These are phyloP conservation scores for Radopholus similis DNA, from an alignment of 1,140 invertebrate species.

Conservation along the genomic window DNA sequence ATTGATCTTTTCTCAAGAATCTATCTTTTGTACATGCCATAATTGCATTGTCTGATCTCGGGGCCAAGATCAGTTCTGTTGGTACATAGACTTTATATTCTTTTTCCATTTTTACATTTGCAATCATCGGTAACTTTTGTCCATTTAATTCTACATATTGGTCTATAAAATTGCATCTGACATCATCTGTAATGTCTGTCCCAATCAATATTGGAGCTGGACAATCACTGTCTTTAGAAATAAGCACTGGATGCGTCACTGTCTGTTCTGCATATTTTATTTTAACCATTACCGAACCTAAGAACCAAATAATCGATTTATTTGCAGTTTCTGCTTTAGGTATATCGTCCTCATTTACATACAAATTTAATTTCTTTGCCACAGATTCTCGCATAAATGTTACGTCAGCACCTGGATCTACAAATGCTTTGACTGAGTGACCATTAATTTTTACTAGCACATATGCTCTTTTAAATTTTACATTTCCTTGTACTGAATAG, in stretches of 20 bases:
- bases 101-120: neutral
- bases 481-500: no score
- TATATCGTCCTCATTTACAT: neutral
- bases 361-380: neutral
- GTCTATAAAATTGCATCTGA: neutral
- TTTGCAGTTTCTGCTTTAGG: neutral
- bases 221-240: neutral
- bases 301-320: neutral
- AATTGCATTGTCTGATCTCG: conserved; percentile 5
- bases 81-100: neutral
- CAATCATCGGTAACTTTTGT: neutral
- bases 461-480: no score
- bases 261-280: neutral
- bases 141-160: neutral
- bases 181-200: neutral
- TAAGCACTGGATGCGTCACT: neutral
- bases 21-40: neutral
- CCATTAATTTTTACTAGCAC: neutral
- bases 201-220: neutral
- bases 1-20: neutral
- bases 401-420: neutral
- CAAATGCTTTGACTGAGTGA: neutral
- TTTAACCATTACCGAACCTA: neutral
- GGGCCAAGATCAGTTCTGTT: neutral
- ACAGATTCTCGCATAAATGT: neutral